These are phyloP conservation scores for Volucella inanis DNA, from an alignment of 2,888 invertebrate genomes.

Conservation along the genomic window DNA sequence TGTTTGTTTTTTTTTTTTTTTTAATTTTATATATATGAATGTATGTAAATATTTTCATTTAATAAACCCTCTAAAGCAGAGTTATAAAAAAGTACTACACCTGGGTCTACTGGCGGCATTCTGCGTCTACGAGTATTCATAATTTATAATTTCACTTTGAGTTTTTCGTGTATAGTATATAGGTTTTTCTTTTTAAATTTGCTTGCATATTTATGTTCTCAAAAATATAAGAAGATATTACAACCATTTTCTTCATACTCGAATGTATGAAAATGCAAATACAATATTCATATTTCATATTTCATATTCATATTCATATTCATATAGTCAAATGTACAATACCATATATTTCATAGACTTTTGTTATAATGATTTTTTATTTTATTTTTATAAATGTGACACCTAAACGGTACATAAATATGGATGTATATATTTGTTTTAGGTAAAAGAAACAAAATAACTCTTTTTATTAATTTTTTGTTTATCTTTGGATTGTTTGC, in stretches of 20 bases:
- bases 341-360: neutral
- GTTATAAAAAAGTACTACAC: constrained; percentile 35
- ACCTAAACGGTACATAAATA: constrained; percentile 44
- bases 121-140: constrained; percentile 5
- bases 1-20: constrained; percentile 1
- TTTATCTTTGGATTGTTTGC: constrained; percentile 14
- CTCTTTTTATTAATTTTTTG: constrained; percentile 18
- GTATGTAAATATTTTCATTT: constrained; percentile 14
- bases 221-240: constrained; percentile 31
- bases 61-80: constrained; percentile 45
- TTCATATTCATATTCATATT: constrained; percentile 3
- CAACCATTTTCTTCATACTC: constrained; percentile 47
- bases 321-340: constrained; percentile 19
- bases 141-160: neutral
- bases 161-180: neutral
- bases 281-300: constrained; percentile 2
- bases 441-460: constrained; percentile 41
- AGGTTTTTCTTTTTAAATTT: neutral
- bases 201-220: constrained; percentile 11
- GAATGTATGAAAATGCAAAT: constrained; percentile 47
- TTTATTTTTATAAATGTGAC: constrained; percentile 29
- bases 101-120: constrained; percentile 38
- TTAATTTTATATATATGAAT: constrained; percentile 15
- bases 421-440: constrained; percentile 34
- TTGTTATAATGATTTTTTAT: neutral